Evolutionary conservation across 2,888 invertebrate species (phyloP).

Genomic region (Oxycera nigricornis): DNA sequence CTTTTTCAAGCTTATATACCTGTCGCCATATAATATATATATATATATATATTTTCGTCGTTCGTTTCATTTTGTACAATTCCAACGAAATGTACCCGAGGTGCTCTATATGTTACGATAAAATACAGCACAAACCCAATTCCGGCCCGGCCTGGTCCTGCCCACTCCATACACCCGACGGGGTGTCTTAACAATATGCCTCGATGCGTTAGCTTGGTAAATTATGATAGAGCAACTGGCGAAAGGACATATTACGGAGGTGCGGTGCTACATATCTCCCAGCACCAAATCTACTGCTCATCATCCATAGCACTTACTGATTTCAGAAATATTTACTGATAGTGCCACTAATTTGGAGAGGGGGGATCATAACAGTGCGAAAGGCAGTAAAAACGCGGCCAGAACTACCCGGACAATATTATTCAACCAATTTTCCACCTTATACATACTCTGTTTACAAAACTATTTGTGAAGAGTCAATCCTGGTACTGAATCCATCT

Average conservation of each 20-base stretch:
- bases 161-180: not conserved
- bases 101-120: constrained; percentile 28
- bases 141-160: not conserved
- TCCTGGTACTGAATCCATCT: not conserved
- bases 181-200: constrained; percentile 26
- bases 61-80: not conserved
- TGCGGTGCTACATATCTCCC: not conserved
- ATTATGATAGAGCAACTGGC: not conserved
- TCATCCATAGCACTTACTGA: not conserved
- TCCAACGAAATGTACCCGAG: not conserved
- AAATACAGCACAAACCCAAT: constrained; percentile 23
- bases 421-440: constrained; percentile 32
- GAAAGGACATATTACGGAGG: too few species aligned
- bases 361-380: not conserved
- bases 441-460: constrained; percentile 24
- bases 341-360: not conserved
- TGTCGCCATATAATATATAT: not conserved
- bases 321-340: not conserved
- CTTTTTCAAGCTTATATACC: constrained; percentile 13
- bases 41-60: not conserved
- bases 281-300: not conserved
- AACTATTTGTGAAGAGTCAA: constrained; percentile 38
- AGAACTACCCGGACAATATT: constrained; percentile 6
- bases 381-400: not conserved
- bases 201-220: not conserved